Evolutionary conservation across 2,113 vertebrate species (phyloP).

Genomic region (Atrichornis clamosus): DNA sequence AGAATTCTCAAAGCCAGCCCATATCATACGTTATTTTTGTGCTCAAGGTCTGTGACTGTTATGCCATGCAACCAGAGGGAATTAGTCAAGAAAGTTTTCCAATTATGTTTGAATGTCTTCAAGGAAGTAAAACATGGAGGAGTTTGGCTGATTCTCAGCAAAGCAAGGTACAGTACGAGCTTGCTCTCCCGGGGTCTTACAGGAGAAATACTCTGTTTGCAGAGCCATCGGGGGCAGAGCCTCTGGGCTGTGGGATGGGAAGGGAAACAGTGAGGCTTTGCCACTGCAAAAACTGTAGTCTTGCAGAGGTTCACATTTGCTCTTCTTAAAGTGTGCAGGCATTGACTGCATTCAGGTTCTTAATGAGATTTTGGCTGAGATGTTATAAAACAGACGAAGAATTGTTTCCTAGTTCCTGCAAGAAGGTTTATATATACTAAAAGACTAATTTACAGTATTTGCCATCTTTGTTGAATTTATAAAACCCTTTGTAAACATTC

Average conservation of each 20-base stretch:
- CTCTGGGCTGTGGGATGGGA: neutral
- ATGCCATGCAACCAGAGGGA: neutral
- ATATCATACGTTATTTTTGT: neutral
- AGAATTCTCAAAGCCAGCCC: neutral
- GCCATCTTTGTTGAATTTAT: conserved; percentile 13
- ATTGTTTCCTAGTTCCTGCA: neutral
- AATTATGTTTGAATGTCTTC: neutral
- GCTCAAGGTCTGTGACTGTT: neutral
- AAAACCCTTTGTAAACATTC: conserved; percentile 1
- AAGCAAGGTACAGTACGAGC: neutral
- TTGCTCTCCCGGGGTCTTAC: neutral
- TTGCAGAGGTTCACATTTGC: neutral
- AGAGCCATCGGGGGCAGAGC: neutral
- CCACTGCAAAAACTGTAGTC: neutral
- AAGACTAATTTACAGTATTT: neutral
- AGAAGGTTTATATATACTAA: neutral
- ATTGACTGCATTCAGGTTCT: neutral
- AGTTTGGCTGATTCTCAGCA: neutral
- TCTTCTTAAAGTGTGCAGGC: neutral
- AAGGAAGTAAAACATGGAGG: neutral
- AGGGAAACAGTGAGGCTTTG: neutral
- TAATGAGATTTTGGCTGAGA: conserved; percentile 4
- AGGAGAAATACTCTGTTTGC: neutral
- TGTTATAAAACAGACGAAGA: neutral
- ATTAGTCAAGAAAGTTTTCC: neutral